phyloP scores from a whole-genome alignment of 2,113 vertebrate genomes.

The Tringa solitaria region DNA sequence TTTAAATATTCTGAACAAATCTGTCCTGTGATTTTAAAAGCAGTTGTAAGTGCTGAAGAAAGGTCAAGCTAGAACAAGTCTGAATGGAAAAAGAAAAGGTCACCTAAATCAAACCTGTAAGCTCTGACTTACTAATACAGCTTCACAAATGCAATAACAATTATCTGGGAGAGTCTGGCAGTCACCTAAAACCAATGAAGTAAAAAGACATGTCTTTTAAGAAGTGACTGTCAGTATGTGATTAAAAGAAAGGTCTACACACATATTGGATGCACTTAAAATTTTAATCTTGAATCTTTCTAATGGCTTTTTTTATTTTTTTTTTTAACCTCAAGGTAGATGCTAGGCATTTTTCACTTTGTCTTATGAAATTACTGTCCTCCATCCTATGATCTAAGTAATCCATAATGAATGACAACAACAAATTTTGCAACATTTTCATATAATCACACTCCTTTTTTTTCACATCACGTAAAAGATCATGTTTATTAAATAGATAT shows the following conservation, averaged over 20 bases:
- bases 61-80: not conserved
- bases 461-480: not conserved
- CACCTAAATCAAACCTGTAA: not conserved
- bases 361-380: not conserved
- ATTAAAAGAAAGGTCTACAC: not conserved
- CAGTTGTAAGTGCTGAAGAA: not conserved
- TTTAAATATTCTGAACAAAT: not conserved
- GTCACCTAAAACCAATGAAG: not conserved
- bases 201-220: not conserved
- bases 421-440: not conserved
- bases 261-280: not conserved
- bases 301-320: not conserved
- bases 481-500: not conserved
- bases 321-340: not conserved
- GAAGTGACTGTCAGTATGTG: not conserved
- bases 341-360: not conserved
- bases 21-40: not conserved
- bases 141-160: not conserved
- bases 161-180: not conserved
- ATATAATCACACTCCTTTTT: not conserved
- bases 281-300: not conserved
- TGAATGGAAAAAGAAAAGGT: not conserved
- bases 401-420: not conserved
- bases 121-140: conserved; percentile 20
- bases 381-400: not conserved